Evolutionary conservation across 2,113 vertebrate genomes (phyloP), one percentile per base, ranked within the genome.

Genomic region (Podilymbus podiceps): DNA sequence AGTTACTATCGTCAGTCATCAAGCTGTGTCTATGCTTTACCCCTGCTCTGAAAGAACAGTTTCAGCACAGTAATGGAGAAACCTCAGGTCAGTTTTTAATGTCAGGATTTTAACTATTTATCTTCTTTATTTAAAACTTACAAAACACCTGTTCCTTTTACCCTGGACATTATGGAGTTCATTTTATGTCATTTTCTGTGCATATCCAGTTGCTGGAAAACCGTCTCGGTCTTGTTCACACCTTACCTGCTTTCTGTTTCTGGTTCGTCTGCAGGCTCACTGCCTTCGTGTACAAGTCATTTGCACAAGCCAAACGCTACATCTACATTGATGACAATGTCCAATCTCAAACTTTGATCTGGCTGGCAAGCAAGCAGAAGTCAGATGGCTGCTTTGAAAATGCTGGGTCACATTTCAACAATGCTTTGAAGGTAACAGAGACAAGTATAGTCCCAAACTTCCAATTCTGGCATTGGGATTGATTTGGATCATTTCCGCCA

Each of bases 331-430:
- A 98, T 5, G 85, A 93, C n/a, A 53, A 47, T 0, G 66, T 98
- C 81, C 97, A 98, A 46, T 75, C 96, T 35, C 95, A 97, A 77
- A 76, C 94, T 5, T 47, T 98, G 67, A 92, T 96, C 42, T 98
- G 96, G 97, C 89, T 98, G 59, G 79, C 96, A 52, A 97, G 88
- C 49, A 98, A 98, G 92, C 95, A 85, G 68, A 67, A 88, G 56
- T 64, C 97, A 2, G 95, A 98, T 8, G 99, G 99, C 81, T 99
- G 98, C 96, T 98, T 99, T 90, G 66, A 46, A 42, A 98, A 98
- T 11, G 94, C 95, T 42, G 99, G 98, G 31, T 96, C 93, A 13
- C 98, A 98, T 72, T 97, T 98, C 73, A 97, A 99, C 95, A 98
- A 97, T 12, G 97, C 92, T 76, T 98, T 99, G 97, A 98, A 98